Percentiles rank a stretch among this genome's conserved stretches.
phyloP scores from a whole-genome alignment of 2,888 invertebrate genomes.

The Cenopis cana region DNA sequence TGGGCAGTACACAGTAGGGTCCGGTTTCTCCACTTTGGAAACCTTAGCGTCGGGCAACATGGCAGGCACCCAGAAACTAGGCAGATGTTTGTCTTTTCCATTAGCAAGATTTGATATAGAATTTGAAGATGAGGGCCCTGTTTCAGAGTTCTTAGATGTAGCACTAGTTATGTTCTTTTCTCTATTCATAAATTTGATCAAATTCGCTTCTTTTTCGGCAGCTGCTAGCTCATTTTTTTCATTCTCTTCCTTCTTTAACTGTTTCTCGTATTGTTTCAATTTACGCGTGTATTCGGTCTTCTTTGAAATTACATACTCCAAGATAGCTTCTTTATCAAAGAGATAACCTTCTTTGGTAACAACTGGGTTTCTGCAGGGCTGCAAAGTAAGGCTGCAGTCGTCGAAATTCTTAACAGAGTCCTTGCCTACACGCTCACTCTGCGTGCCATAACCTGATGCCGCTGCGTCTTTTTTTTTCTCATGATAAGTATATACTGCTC shows the following conservation, averaged over 20 bases:
- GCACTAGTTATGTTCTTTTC: conserved; percentile 90
- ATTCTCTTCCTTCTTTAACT: conserved; percentile 90
- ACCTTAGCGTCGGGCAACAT: conserved; percentile 94
- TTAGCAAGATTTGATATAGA: conserved; percentile 93
- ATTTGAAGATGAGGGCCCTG: conserved; percentile 59
- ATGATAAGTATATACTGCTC: conserved; percentile 98
- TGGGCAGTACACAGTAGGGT: conserved; percentile 74
- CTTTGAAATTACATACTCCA: conserved; percentile 97
- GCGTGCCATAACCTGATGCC: conserved; percentile 96
- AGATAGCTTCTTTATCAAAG: conserved; percentile 98
- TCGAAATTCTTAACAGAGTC: conserved; percentile 97
- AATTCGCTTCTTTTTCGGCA: conserved; percentile 90
- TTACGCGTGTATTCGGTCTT: conserved; percentile 96
- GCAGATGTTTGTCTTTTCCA: conserved; percentile 91
- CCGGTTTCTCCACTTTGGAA: conserved; percentile 81
- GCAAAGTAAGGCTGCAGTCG: conserved; percentile 98
- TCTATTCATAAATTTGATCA: conserved; percentile 92
- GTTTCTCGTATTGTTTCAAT: conserved; percentile 96
- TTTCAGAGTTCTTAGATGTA: conserved; percentile 51
- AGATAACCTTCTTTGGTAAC: conserved; percentile 94
- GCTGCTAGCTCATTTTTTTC: conserved; percentile 89
- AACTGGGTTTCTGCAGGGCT: conserved; percentile 97
- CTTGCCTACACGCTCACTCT: conserved; percentile 94
- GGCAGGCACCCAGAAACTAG: conserved; percentile 98
- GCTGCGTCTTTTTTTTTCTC: conserved; percentile 98